Evolutionary conservation across 2,797 vertebrate species (phyloP), one percentile per base, ranked within the genome.

Genomic region (Peromyscus nudipes): DNA sequence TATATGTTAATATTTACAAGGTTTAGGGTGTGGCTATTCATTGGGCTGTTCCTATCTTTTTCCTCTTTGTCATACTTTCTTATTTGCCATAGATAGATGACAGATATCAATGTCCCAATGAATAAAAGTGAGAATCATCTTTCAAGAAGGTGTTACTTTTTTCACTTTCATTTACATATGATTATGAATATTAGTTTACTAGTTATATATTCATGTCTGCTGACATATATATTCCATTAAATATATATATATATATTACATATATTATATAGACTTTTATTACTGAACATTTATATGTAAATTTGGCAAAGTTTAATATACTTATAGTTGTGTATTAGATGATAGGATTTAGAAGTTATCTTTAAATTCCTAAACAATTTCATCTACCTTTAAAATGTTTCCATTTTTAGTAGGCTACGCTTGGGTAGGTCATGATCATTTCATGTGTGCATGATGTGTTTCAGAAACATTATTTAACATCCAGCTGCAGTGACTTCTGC

Each of bases 341-440:
- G 4, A 60, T 65, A 81, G 9, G 37, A 83, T 64, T 83, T 93
- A 81, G 7, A 91, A 69, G 4, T 6, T 21, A 49, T 6, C 11
- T 77, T 95, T 71, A 93, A 43, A 88, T 62, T 69, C 82, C 43
- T 67, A 76, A 67, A 71, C 29, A 67, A 46, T 17, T 77, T 2
- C 17, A 64, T 89, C 10, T 95, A 23, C 19, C 67, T 94, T 62
- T 34, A 6, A 34, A 73, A 25, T 10, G 29, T 73, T 57, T 87
- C 43, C 5, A 57, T 16, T 49, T 75, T 49, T 86, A 43, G 0
- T 57, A 87, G 25, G 8, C 43, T 75, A 75, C 23, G 0, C 21
- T 88, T 84, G 2, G 37, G 3, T 92, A 96, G n/a, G 69, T 93
- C 25, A 65, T 34, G 86, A 55, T 89, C 37, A 82, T 81, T 87